Conservation (phyloP, 2,888 invertebrate species). For the Drosophila quinaria region DNA sequence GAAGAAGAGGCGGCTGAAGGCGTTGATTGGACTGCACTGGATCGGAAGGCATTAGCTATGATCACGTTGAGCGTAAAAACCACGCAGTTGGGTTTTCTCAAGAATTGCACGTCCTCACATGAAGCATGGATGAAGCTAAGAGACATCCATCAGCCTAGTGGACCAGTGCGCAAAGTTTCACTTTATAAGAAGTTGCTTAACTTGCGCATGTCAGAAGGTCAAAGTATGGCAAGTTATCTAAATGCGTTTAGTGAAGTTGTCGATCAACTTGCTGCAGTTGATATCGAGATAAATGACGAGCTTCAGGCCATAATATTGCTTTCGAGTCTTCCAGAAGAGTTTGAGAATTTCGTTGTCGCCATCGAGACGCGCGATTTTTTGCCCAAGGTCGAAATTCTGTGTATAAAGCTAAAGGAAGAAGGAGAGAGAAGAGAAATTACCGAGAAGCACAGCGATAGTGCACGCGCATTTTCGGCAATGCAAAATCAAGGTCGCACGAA, state of each 20-base stretch:
- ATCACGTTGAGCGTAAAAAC: conserved; percentile 15
- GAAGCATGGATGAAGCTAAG: conserved; percentile 5
- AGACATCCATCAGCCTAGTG: conserved; percentile 15
- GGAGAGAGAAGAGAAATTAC: no score
- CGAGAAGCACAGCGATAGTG: no score
- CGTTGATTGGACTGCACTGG: neutral
- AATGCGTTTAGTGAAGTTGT: no score
- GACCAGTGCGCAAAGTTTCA: conserved; percentile 7
- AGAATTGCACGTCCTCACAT: conserved; percentile 1
- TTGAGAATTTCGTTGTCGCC: no score
- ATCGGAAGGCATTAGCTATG: conserved; percentile 14
- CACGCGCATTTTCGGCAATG: no score
- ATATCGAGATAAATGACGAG: neutral
- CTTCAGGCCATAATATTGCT: no score
- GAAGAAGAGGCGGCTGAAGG: neutral
- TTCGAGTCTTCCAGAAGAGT: no score
- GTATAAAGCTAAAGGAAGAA: no score
- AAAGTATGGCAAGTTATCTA: neutral
- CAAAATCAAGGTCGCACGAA: no score
- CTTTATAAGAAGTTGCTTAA: conserved; percentile 6
- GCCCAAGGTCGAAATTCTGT: no score
- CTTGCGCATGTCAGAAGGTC: neutral
- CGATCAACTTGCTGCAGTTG: no score
- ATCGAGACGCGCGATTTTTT: no score
- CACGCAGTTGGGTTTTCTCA: conserved; percentile 10